Conservation (phyloP, 2,797 vertebrate genomes). For the Acrossocheilus wenchowensis region DNA sequence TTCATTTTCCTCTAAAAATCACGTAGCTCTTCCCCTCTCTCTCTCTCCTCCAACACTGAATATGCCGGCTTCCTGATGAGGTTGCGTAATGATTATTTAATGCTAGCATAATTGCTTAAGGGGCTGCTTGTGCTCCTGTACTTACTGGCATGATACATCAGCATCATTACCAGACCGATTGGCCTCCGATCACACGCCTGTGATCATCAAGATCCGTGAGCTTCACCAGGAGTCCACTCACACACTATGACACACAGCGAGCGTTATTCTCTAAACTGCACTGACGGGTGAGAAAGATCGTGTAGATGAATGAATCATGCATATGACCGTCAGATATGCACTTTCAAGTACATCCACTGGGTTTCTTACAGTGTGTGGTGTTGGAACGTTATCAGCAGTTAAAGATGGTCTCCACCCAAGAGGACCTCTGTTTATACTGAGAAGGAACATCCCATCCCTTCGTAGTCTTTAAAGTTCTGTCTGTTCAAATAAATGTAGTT, state of each 20-base stretch:
- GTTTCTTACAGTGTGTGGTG: conserved; percentile 41
- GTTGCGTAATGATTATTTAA: conserved; percentile 68
- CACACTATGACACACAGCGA: conserved; percentile 28
- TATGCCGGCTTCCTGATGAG: conserved; percentile 60
- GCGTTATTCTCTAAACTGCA: conserved; percentile 18
- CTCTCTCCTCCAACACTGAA: conserved; percentile 54
- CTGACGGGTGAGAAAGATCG: conserved; percentile 43
- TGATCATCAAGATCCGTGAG: conserved; percentile 33
- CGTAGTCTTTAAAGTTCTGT: conserved; percentile 30
- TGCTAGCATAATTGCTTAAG: conserved; percentile 66
- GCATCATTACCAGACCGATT: conserved; percentile 36
- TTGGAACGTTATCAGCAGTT: conserved; percentile 32
- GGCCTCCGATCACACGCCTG: conserved; percentile 42
- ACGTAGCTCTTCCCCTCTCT: conserved; percentile 40
- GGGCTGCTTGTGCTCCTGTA: conserved; percentile 59
- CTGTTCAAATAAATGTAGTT: conserved; percentile 26
- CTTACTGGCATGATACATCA: conserved; percentile 62
- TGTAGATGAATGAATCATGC: conserved; percentile 68
- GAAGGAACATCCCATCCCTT: conserved; percentile 2
- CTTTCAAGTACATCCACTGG: conserved; percentile 66
- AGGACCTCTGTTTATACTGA: conserved; percentile 26
- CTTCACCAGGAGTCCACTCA: conserved; percentile 37
- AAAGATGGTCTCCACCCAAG: conserved; percentile 38
- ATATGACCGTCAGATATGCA: conserved; percentile 68
- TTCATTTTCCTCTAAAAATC: conserved; percentile 59